These are phyloP conservation scores for Zoanthus sansibaricus DNA, from an alignment of 92 coral and sea anemone genomes.

Conservation along the genomic window DNA sequence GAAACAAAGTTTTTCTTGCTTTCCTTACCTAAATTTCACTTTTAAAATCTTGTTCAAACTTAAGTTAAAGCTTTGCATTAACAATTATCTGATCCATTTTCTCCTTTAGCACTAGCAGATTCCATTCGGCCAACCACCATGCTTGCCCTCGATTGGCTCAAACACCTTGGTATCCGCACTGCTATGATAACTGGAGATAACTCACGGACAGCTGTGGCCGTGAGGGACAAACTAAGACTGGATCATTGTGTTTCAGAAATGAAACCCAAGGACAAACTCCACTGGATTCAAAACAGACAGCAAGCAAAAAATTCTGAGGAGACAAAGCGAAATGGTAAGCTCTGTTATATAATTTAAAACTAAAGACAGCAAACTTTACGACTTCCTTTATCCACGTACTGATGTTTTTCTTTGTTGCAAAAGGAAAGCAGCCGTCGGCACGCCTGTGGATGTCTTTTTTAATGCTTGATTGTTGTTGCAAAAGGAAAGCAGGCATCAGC, in stretches of 20 bases:
- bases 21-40: no score
- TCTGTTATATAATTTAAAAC: not conserved
- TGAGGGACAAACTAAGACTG: conserved; percentile 77
- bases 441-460: no score
- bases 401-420: no score
- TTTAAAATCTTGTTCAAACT: no score
- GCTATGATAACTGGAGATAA: conserved; percentile 99
- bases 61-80: not conserved
- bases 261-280: conserved; percentile 96
- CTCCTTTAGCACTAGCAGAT: conserved; percentile 83
- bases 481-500: no score
- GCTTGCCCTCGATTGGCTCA: conserved; percentile 80
- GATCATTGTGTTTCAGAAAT: conserved; percentile 93
- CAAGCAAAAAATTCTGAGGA: not conserved
- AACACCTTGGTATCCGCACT: conserved; percentile 83
- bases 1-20: no score
- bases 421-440: no score
- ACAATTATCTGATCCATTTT: not conserved
- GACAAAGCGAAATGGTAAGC: not conserved
- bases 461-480: no score
- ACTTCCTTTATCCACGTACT: no score
- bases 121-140: conserved; percentile 82
- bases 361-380: no score
- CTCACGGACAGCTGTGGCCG: conserved; percentile 96
- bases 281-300: conserved; percentile 84